These are phyloP conservation scores for Chlorops oryzae DNA, from an alignment of 1,140 invertebrate genomes.

Conservation along the genomic window DNA sequence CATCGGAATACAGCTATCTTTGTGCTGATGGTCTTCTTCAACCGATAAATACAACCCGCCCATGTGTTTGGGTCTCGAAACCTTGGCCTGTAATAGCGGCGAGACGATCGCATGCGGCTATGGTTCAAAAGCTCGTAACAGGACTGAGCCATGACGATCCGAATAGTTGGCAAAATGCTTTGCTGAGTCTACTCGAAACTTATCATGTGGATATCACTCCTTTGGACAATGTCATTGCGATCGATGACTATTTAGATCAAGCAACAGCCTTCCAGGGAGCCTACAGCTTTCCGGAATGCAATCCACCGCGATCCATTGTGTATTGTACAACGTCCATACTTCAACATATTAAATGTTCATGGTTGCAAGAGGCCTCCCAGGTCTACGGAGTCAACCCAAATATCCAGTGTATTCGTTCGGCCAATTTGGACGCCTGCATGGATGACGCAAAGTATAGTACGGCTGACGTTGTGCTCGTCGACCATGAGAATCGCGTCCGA, in stretches of 20 bases:
- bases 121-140: conserved; percentile 52
- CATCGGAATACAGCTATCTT: conserved; percentile 61
- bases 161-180: conserved; percentile 51
- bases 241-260: conserved; percentile 55
- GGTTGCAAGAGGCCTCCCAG: conserved; percentile 61
- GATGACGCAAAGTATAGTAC: conserved; percentile 53
- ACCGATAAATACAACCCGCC: conserved; percentile 52
- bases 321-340: conserved; percentile 61
- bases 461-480: conserved; percentile 61
- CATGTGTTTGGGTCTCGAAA: conserved; percentile 70
- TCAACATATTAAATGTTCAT: conserved; percentile 66
- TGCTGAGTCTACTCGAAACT: conserved; percentile 54
- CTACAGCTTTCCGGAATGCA: conserved; percentile 58
- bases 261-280: conserved; percentile 59
- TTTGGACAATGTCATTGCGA: conserved; percentile 50
- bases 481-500: conserved; percentile 55
- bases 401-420: conserved; percentile 59
- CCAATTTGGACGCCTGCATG: conserved; percentile 57
- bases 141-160: conserved; percentile 40
- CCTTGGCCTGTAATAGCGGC: conserved; percentile 67
- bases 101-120: conserved; percentile 53
- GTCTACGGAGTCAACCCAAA: conserved; percentile 66
- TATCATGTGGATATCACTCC: conserved; percentile 47
- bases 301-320: conserved; percentile 57
- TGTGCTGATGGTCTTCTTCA: conserved; percentile 73